Base-by-base conservation (phyloP, 2,797 vertebrate genomes). In the Graptemys geographica region DNA sequence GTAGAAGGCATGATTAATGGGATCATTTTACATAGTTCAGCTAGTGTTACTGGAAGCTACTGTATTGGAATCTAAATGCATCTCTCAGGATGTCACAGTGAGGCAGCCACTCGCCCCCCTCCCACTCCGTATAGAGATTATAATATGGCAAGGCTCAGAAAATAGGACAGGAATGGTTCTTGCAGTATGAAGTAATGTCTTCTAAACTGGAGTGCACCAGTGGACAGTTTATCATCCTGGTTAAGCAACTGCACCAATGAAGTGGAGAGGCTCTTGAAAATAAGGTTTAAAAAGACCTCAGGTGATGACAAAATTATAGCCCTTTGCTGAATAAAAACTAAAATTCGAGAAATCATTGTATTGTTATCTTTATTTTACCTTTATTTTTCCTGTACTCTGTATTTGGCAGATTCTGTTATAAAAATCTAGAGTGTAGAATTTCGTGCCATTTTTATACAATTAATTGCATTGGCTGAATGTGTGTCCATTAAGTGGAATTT, bases 401-500 rank as follows among this genome's bases (percentile, higher is more conserved):
- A 76, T 76, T 47, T 76, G 41, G 41, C 25, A 76, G 12, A 55
- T 81, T 83, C 59, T 59, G 84, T 79, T 47, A n/a, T 84, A 95
- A 33, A 91, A 90, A 93, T 95, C 7, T 56, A 27, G 78, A 79
- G 16, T 79, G 56, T 90, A 81, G 86, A 87, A 79, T 93, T 94
- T 95, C 85, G 21, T 90, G 86, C 86, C 92, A 90, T 88, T 96
- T 55, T 87, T 92, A 80, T 62, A 79, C 86, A 86, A 51, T 87
- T 86, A 89, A 79, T 94, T 94, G 86, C 87, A 87, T 93, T 86
- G 82, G 78, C 87, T 94, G 79, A 88, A 86, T 55, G 44, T 94
- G 87, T 93, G 90, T 65, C 91, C 87, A 56, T 96, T 94, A 96
- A 93, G 92, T 85, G 93, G 95, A 95, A 96, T 95, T 95, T 96